Base-by-base conservation (phyloP, 2,888 invertebrate genomes). In the Pheosia gnoma region DNA sequence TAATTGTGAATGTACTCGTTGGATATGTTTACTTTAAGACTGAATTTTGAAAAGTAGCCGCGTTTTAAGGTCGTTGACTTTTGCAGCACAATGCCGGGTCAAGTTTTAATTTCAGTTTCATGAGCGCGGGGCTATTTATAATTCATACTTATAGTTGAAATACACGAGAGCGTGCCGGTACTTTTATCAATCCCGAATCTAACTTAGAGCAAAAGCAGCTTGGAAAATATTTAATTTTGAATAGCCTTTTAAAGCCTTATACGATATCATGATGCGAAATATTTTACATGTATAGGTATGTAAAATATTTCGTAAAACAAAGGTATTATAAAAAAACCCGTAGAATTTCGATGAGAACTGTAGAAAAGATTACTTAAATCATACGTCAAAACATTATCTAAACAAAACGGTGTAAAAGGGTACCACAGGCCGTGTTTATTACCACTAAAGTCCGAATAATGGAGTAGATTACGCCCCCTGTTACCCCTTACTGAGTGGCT, bases 371-470 rank as follows among this genome's bases (percentile, higher is more conserved):
- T 43, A 43, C 25, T 25, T 47, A 47, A 36, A 45, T 45, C 47
- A 49, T 11, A 58, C 54, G 25, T 58, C 36, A n/a, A 56, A 9
- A 43, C 39, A 37, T 25, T 59, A 37, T 36, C 53, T 3, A 37
- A 37, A 39, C 37, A 57, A 62, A 63, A 79, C 71, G 71, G 74
- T 72, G 68, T 73, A 65, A 74, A 78, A 78, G 77, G 82, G 78
- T 79, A 73, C 72, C 76, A 68, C 70, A 79, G 76, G 78, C 78
- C 77, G 74, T 80, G 83, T 55, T 82, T 87, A 89, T 88, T 86
- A 83, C 85, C 79, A 82, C 79, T 84, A 82, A 84, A 85, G 77
- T 78, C 82, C 66, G 78, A 80, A 81, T 87, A 88, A 90, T 86
- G 84, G 85, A 87, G 84, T 83, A 84, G 84, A 88, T 89, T 88